Percentiles rank a stretch among this genome's conserved stretches.
phyloP scores from a whole-genome alignment of 2,113 vertebrate genomes.

The Nyctibius bracteatus region DNA sequence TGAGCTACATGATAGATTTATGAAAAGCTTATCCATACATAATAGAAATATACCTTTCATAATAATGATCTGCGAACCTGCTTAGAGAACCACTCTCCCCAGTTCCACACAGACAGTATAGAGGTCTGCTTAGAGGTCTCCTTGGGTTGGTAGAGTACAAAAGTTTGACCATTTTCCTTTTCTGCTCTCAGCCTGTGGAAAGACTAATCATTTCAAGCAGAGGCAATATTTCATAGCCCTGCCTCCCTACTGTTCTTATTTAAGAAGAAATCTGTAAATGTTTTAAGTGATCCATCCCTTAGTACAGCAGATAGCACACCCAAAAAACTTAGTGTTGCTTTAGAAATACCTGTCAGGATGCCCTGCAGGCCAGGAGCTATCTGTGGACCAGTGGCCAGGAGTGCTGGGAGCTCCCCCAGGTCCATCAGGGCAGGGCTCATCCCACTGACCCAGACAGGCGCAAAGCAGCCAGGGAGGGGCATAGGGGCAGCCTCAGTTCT shows the following conservation, averaged over 20 bases:
- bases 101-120: background rate
- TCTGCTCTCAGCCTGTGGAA: background rate
- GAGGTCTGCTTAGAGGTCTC: background rate
- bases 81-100: background rate
- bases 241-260: background rate
- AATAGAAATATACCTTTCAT: background rate
- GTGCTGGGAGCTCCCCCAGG: background rate
- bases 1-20: background rate
- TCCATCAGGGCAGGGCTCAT: background rate
- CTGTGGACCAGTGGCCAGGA: background rate
- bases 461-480: background rate
- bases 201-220: background rate
- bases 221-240: background rate
- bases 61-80: background rate
- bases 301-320: background rate
- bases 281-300: background rate
- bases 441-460: background rate
- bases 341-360: background rate
- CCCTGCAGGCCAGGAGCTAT: accelerated
- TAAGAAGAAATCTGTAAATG: background rate
- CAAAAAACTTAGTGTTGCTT: background rate
- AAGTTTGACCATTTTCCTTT: background rate
- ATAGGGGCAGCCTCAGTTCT: background rate
- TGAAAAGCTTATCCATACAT: background rate
- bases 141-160: background rate